These are phyloP conservation scores for Aromia moschata DNA, from an alignment of 2,888 invertebrate species.

Conservation along the genomic window DNA sequence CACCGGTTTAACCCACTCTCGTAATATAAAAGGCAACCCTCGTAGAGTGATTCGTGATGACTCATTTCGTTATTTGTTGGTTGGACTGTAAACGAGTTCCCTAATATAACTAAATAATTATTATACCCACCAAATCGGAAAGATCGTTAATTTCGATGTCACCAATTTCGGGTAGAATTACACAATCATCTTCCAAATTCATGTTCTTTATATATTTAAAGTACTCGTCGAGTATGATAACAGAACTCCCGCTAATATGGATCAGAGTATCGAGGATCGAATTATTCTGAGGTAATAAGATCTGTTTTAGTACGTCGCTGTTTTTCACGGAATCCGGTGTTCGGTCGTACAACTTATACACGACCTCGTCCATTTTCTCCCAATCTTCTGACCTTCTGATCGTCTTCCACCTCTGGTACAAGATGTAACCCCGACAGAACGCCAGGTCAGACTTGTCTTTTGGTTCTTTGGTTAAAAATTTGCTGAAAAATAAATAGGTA, in stretches of 20 bases:
- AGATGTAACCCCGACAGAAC: constrained; percentile 50
- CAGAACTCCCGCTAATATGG: constrained; percentile 28
- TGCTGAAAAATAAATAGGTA: constrained; percentile 39
- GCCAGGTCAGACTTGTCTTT: constrained; percentile 44
- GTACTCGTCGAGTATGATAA: constrained; percentile 40
- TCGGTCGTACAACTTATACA: constrained; percentile 45
- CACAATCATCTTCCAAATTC: constrained; percentile 26
- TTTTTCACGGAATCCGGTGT: constrained; percentile 41
- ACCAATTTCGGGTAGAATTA: not conserved
- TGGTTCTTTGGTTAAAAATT: constrained; percentile 44
- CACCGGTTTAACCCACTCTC: no score
- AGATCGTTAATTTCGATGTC: constrained; percentile 30
- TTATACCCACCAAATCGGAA: constrained; percentile 15
- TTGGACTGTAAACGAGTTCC: not conserved
- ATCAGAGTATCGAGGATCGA: constrained; percentile 30
- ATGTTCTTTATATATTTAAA: constrained; percentile 45
- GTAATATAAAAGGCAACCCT: no score
- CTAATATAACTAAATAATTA: not conserved
- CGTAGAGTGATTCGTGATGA: no score
- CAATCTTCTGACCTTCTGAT: constrained; percentile 33
- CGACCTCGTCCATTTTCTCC: constrained; percentile 42
- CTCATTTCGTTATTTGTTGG: no score
- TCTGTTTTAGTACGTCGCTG: constrained; percentile 42
- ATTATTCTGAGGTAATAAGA: constrained; percentile 40
- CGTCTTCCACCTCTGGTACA: constrained; percentile 52